These are phyloP conservation scores for Climacteris rufus DNA, from an alignment of 2,113 vertebrate genomes.

Conservation along the genomic window DNA sequence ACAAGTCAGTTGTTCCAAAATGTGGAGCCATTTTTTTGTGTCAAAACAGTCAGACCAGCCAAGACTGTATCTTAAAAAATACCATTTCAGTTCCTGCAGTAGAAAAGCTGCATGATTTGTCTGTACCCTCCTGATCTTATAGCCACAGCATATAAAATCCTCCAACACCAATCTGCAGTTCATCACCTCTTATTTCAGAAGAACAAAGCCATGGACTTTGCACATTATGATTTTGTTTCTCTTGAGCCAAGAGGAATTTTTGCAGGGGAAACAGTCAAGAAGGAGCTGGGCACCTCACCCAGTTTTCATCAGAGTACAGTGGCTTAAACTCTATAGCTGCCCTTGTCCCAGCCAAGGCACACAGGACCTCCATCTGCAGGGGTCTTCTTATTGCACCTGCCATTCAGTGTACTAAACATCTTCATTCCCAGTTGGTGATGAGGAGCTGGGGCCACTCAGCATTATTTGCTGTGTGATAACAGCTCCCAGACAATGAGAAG, in stretches of 20 bases:
- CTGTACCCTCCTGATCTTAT: neutral
- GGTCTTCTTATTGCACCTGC: neutral
- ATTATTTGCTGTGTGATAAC: neutral
- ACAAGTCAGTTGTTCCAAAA: neutral
- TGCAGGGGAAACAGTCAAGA: neutral
- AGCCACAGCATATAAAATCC: neutral
- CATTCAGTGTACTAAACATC: neutral
- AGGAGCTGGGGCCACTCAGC: neutral
- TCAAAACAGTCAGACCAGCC: neutral
- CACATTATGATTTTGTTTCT: neutral
- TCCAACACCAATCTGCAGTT: neutral
- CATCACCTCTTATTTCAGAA: neutral
- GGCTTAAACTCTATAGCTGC: neutral
- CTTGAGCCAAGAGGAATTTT: neutral
- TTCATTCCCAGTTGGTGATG: neutral
- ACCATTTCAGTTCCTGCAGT: neutral
- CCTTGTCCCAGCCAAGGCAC: neutral
- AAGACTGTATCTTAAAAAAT: neutral
- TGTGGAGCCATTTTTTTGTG: neutral
- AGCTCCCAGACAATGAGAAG: neutral
- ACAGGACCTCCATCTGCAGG: neutral
- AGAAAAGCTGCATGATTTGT: neutral
- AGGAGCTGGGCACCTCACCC: neutral
- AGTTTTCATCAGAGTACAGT: neutral
- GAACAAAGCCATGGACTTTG: neutral